These are phyloP conservation scores for Lagocephalus sceleratus DNA, from an alignment of 2,797 vertebrate genomes.

Conservation along the genomic window DNA sequence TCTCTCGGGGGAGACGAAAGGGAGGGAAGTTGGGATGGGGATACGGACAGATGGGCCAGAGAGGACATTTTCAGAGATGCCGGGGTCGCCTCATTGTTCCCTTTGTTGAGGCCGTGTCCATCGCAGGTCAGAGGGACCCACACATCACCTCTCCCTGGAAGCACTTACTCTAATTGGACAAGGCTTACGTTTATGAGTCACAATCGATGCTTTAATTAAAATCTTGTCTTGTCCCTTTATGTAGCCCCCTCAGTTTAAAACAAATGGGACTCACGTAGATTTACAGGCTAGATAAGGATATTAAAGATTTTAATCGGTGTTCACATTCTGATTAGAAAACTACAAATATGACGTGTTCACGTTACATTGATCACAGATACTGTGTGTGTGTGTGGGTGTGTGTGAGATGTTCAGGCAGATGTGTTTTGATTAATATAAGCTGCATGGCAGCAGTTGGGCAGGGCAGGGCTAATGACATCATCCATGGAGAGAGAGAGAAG, in stretches of 20 bases:
- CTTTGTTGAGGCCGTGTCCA: conserved; percentile 31
- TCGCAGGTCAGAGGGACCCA: conserved; percentile 19
- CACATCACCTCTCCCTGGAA: conserved; percentile 2
- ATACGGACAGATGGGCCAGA: conserved; percentile 55
- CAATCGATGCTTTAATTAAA: background rate
- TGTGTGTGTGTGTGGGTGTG: conserved; percentile 14
- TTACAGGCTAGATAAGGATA: no score
- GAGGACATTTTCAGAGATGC: conserved; percentile 39
- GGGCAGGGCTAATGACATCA: conserved; percentile 88
- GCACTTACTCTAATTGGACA: conserved; percentile 35
- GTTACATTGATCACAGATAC: background rate
- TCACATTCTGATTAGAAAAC: no score
- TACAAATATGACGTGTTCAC: no score
- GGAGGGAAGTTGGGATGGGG: conserved; percentile 28
- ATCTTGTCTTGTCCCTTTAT: conserved; percentile 4
- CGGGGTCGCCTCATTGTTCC: conserved; percentile 33
- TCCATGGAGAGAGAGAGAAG: conserved; percentile 37
- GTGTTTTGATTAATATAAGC: conserved; percentile 71
- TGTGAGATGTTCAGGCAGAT: conserved; percentile 62
- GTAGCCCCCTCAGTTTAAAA: background rate
- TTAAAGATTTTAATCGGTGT: no score
- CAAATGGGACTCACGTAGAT: no score
- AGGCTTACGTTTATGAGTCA: conserved; percentile 3
- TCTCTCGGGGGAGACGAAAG: conserved; percentile 56
- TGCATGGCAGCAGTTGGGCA: conserved; percentile 74